phyloP scores from a whole-genome alignment of 2,888 invertebrate genomes.

The Drosophila lacicola region DNA sequence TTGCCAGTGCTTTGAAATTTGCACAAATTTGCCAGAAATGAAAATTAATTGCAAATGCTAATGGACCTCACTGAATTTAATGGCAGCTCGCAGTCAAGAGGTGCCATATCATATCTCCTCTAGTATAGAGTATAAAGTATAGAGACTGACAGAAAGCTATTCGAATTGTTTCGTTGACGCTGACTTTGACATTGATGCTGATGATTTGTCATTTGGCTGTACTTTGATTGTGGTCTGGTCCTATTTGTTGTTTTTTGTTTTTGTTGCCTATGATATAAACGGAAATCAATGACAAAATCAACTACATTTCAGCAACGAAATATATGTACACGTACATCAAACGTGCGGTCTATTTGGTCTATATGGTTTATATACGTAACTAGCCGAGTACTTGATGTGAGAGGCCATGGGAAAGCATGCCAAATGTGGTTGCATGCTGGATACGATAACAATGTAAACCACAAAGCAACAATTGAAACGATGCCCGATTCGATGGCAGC shows the following conservation, averaged over 20 bases:
- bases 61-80: conserved; percentile 52
- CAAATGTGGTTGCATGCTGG: conserved; percentile 28
- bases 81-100: conserved; percentile 22
- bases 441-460: conserved; percentile 43
- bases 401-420: conserved; percentile 55
- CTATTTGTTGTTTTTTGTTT: neutral
- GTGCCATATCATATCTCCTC: conserved; percentile 28
- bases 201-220: conserved; percentile 54
- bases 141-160: conserved; percentile 45
- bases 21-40: conserved; percentile 61
- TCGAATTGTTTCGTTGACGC: conserved; percentile 38
- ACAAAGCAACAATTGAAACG: conserved; percentile 49
- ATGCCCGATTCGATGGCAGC: conserved; percentile 21
- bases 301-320: conserved; percentile 59
- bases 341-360: conserved; percentile 57
- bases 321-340: conserved; percentile 14
- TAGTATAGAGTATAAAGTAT: neutral
- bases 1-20: conserved; percentile 56
- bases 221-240: conserved; percentile 25
- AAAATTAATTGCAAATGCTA: conserved; percentile 70
- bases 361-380: neutral
- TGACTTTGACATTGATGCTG: conserved; percentile 40
- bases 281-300: conserved; percentile 48
- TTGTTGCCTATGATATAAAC: conserved; percentile 30
- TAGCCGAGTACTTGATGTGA: conserved; percentile 13